Base-by-base conservation (phyloP, 2,888 invertebrate genomes). In the Chrysomela aeneicollis region DNA sequence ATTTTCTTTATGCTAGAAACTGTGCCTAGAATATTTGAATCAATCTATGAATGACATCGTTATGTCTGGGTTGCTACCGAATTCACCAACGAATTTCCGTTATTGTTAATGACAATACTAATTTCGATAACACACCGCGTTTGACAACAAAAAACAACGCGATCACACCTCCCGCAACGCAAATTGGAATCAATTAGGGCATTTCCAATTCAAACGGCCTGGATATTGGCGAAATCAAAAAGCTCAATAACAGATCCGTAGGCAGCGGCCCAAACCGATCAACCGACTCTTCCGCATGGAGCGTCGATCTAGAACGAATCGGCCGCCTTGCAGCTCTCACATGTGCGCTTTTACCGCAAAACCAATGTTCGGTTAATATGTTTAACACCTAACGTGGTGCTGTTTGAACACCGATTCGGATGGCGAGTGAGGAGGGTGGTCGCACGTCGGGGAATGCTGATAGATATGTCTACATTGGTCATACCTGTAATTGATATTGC, bases 331-430 rank as follows among this genome's bases (percentile, higher is more conserved):
- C 61, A 66, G 66, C 73, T 73, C 76, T 74, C 76, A 77, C 77
- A 77, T 76, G 77, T 76, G 77, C 75, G 76, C 77, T 77, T 75
- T 74, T 68, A 73, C 77, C 77, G 71, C 78, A 78, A 78, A 78
- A 76, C 81, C 80, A 76, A 80, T 79, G 79, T 77, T 71, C 80
- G 81, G 79, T 80, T 81, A 81, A 81, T 81, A 81, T 79, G 81
- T 80, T 81, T 81, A 81, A 81, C 81, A 81, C 81, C 81, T 81
- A 79, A 79, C 78, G 66, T 61, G 68, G 76, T 75, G 76, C 74
- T 77, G 76, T 77, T 72, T 74, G 73, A 76, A 76, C 70, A 66
- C 70, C 68, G 68, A 68, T 70, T 65, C 64, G 67, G 61, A 67
- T 55, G 59, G 68, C 68, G 74, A 76, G 75, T 73, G 74, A 72